Conservation (phyloP, 2,113 vertebrate genomes). For the Pteruthius melanotis region DNA sequence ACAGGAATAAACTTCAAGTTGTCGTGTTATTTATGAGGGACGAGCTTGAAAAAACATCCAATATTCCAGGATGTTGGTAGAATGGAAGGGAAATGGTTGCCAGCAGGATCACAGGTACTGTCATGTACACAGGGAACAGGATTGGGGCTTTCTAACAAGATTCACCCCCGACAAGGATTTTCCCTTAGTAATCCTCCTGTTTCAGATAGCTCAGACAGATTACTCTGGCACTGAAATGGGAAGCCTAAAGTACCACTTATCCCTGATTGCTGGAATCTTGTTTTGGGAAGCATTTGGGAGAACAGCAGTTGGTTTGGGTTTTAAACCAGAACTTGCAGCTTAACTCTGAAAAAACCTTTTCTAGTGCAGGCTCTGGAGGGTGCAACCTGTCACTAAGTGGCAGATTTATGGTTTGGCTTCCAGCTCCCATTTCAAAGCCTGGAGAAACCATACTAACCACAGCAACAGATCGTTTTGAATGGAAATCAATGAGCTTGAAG, state of each 20-base stretch:
- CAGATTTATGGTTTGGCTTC: background rate
- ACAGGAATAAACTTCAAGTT: background rate
- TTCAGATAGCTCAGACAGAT: background rate
- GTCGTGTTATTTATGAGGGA: background rate
- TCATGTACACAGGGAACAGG: background rate
- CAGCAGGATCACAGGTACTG: background rate
- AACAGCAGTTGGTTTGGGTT: background rate
- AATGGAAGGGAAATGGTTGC: background rate
- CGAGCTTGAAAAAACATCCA: background rate
- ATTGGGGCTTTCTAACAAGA: background rate
- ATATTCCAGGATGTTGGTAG: fast-evolving
- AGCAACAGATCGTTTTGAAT: background rate
- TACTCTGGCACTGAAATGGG: background rate
- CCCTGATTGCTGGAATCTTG: background rate
- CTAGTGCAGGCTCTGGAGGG: background rate
- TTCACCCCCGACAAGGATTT: background rate
- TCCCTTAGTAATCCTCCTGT: background rate
- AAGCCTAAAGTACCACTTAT: background rate
- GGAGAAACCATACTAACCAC: background rate
- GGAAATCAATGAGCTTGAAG: background rate
- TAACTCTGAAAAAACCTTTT: background rate
- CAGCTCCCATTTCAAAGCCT: background rate
- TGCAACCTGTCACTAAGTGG: background rate
- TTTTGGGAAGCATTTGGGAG: background rate
- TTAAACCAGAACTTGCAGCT: background rate